phyloP scores from a whole-genome alignment of 1,140 invertebrate species.

The Tetramorium simillimum region DNA sequence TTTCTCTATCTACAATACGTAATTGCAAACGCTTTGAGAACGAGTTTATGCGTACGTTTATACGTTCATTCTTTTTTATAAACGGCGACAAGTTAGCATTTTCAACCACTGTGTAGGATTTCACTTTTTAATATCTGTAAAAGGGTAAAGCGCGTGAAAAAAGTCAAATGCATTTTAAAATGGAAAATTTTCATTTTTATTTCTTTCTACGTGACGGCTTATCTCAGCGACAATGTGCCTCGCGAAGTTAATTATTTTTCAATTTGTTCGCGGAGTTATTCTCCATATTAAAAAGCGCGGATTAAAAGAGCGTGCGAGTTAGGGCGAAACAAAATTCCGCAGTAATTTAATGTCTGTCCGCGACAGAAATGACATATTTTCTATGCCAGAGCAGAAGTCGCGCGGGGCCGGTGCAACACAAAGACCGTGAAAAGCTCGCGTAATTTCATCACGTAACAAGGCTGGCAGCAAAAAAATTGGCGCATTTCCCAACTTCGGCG shows the following conservation, averaged over 20 bases:
- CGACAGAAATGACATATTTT: constrained; percentile 58
- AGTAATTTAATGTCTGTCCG: constrained; percentile 52
- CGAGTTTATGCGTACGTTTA: not conserved
- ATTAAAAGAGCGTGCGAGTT: constrained; percentile 48
- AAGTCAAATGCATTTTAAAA: constrained; percentile 23
- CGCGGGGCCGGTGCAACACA: not conserved
- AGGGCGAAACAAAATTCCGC: constrained; percentile 53
- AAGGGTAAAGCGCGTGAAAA: constrained; percentile 7
- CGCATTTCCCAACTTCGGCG: constrained; percentile 48
- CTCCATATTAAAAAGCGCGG: constrained; percentile 40
- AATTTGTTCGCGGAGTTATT: constrained; percentile 43
- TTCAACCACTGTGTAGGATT: constrained; percentile 5
- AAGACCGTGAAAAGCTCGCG: constrained; percentile 43
- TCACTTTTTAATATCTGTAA: constrained; percentile 36
- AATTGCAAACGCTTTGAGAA: not conserved
- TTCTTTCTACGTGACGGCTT: not conserved
- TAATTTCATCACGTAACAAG: constrained; percentile 66
- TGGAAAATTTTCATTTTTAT: constrained; percentile 3
- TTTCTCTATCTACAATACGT: not conserved
- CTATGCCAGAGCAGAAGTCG: constrained; percentile 37
- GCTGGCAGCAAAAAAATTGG: constrained; percentile 53
- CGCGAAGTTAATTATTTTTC: constrained; percentile 56
- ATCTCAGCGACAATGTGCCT: constrained; percentile 22
- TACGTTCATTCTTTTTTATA: not conserved
- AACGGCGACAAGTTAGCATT: not conserved